Base-by-base conservation (phyloP, 2,888 invertebrate species). In the Salticus scenicus region DNA sequence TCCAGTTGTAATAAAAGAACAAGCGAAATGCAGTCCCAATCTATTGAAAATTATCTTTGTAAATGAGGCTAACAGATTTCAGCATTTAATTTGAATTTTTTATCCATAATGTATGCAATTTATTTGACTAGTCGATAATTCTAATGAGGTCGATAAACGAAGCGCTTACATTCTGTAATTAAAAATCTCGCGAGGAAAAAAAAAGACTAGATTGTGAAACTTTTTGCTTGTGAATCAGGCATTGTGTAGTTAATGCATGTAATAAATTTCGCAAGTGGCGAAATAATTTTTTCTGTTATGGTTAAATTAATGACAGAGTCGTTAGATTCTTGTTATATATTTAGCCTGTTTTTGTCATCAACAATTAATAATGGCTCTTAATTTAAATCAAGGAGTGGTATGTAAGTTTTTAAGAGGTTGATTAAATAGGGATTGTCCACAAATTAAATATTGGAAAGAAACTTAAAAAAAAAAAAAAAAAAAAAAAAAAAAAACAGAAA, bases 231-330 rank as follows among this genome's bases (percentile, higher is more conserved):
- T 47, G 42, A 47, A 47, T 47, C 1, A 2, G 17, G 14, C 42
- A 57, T 57, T 57, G 57, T 57, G 5, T 57, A 20, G 20, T 57
- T 57, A 57, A 57, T 57, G 57, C 24, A 57, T 57, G 24, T 24
- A 20, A 57, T 57, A 57, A 57, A 57, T 57, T 57, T 57, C 17
- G 24, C 57, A 57, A 20, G 57, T 57, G 5, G 24, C 47, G n/a
- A 47, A 47, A 47, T 47, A 12, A 12, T 57, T 57, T 57, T 57
- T 24, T 24, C 57, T 20, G 24, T 57, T 24, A 57, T 57, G 57
- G 47, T 57, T 57, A 17, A 57, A 57, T 57, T 57, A 24, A 17
- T 24, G 20, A 24, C 24, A 4, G 2, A 12, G 20, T 24, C 57
- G 20, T 24, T 24, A 12, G 24, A 57, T 57, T 17, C 57, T 24